A percentile compares a stretch with the other conserved stretches of the same genome.
Conservation (phyloP, 2,113 vertebrate genomes). For the Nicator chloris region DNA sequence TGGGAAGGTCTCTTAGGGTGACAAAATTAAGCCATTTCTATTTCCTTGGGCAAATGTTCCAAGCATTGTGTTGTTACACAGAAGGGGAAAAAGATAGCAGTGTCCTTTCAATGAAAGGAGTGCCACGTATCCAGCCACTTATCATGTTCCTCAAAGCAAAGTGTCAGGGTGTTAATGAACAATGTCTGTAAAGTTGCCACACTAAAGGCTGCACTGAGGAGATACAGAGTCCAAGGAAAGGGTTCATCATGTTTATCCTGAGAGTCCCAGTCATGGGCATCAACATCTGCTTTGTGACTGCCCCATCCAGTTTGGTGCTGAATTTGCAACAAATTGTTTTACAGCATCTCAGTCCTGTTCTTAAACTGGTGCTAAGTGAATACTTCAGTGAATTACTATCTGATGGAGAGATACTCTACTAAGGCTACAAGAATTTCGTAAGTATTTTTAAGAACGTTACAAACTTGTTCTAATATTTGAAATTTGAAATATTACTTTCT, state of each 20-base stretch:
- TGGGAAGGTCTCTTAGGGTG: not conserved
- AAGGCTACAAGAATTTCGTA: not conserved
- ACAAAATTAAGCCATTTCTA: not conserved
- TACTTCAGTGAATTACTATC: not conserved
- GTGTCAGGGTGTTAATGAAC: not conserved
- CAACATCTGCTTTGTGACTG: not conserved
- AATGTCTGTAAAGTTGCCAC: not conserved
- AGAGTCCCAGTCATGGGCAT: not conserved
- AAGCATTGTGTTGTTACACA: not conserved
- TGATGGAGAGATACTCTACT: not conserved
- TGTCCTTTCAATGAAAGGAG: not conserved
- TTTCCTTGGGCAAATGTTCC: not conserved
- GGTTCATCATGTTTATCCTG: not conserved
- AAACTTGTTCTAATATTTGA: not conserved
- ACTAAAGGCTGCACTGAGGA: not conserved
- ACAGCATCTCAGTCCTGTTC: not conserved
- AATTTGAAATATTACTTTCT: not conserved
- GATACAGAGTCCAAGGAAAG: not conserved
- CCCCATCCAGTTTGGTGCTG: not conserved
- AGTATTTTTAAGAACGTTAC: not conserved
- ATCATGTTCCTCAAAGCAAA: not conserved
- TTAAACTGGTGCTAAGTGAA: not conserved
- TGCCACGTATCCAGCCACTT: accelerated
- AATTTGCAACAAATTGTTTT: not conserved
- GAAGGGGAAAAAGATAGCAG: not conserved